phyloP scores from a whole-genome alignment of 2,113 vertebrate genomes.

The Phrynosoma blainvillii region DNA sequence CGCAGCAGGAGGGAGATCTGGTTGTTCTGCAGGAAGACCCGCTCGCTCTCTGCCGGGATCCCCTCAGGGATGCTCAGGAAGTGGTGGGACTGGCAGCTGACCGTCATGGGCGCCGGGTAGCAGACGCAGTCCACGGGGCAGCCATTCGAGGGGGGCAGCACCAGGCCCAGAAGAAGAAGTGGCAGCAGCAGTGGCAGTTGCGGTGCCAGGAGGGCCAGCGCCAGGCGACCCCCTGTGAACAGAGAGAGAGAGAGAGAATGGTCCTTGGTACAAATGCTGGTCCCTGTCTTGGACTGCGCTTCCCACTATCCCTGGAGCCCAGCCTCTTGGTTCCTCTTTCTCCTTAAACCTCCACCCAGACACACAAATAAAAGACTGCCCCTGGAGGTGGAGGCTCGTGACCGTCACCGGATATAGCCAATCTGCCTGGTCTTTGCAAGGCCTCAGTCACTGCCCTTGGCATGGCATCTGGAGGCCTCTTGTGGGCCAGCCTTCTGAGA shows the following conservation, averaged over 20 bases:
- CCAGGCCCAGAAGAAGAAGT: constrained; percentile 83
- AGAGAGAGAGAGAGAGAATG: constrained; percentile 68
- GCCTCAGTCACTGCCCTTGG: no score
- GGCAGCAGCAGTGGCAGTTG: no score
- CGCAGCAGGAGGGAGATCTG: constrained; percentile 89
- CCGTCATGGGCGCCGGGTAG: constrained; percentile 94
- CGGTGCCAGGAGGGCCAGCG: constrained; percentile 82
- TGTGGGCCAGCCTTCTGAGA: neutral
- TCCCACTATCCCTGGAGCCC: no score
- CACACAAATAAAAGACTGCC: no score
- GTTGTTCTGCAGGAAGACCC: constrained; percentile 97
- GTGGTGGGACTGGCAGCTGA: constrained; percentile 98
- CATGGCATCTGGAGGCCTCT: no score
- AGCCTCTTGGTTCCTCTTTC: neutral
- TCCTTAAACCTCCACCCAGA: no score
- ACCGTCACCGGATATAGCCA: no score
- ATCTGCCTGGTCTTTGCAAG: no score
- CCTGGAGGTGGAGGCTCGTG: no score
- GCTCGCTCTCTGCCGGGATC: constrained; percentile 92
- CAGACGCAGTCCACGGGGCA: constrained; percentile 95
- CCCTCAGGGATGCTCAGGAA: constrained; percentile 91
- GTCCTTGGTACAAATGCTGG: no score
- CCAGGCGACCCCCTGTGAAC: constrained; percentile 64
- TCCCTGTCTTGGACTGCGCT: no score
- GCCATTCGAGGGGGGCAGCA: constrained; percentile 78